Percentiles rank a stretch among this genome's conserved stretches.
phyloP scores from a whole-genome alignment of 2,888 invertebrate species.

The Dyspetes luteomarginatus region DNA sequence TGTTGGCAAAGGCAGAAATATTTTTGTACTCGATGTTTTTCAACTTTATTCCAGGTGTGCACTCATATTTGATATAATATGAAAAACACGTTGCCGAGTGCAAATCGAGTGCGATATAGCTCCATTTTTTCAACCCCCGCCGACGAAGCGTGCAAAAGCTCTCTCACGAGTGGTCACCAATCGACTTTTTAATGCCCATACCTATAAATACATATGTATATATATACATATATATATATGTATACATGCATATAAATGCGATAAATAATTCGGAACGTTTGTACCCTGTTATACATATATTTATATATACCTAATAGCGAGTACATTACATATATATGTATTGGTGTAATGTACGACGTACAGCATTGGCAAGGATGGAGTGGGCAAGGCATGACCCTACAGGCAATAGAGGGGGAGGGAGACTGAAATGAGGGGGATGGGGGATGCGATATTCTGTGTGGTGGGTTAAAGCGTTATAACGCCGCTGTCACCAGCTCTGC shows the following conservation, averaged over 20 bases:
- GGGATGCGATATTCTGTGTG: constrained; percentile 60
- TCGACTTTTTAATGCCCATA: constrained; percentile 42
- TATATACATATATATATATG: not conserved
- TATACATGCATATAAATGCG: not conserved
- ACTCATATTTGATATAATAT: constrained; percentile 2
- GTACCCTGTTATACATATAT: not conserved
- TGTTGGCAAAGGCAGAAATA: no score
- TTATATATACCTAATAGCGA: no score
- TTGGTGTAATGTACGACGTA: constrained; percentile 11
- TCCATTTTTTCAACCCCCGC: constrained; percentile 54
- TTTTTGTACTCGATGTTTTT: no score
- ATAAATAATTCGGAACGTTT: not conserved
- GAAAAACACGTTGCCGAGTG: constrained; percentile 48
- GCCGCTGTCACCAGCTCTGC: constrained; percentile 61
- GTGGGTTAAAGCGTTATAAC: constrained; percentile 60
- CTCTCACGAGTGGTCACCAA: constrained; percentile 23
- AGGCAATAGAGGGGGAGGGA: not conserved
- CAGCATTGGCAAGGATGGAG: not conserved
- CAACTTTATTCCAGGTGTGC: no score
- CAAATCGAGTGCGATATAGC: constrained; percentile 51
- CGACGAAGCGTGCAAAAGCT: constrained; percentile 36
- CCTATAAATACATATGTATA: constrained; percentile 23
- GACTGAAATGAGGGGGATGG: not conserved
- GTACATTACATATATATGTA: constrained; percentile 16
- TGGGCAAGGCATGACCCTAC: not conserved